These are phyloP conservation scores for Cataglyphis altisquamis DNA, from an alignment of 2,888 invertebrate species.

Conservation along the genomic window DNA sequence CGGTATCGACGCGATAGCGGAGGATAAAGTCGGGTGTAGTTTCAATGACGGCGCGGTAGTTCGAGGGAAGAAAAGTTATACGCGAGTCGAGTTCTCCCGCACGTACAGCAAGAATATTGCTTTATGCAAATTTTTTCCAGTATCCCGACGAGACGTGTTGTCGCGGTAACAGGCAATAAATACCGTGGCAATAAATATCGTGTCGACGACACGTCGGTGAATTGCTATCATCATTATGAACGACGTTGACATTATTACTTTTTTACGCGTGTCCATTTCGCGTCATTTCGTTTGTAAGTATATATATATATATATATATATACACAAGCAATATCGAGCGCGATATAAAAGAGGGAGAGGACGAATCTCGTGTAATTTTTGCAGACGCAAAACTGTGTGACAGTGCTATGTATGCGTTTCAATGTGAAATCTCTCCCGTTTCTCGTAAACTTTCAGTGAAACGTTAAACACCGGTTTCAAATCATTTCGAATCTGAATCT, in stretches of 20 bases:
- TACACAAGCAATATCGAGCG: background rate
- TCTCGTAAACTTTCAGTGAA: slow-evolving; percentile 36
- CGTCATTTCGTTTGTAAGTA: background rate
- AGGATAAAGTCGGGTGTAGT: slow-evolving; percentile 17
- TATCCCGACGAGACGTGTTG: background rate
- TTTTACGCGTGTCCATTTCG: background rate
- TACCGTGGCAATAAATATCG: slow-evolving; percentile 1
- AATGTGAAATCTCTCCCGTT: slow-evolving; percentile 35
- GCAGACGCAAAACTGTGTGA: slow-evolving; percentile 8
- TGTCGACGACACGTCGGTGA: background rate
- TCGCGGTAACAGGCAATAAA: background rate
- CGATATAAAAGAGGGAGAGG: background rate
- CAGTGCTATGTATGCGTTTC: slow-evolving; percentile 23
- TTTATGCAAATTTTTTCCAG: slow-evolving; percentile 35
- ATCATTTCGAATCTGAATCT: slow-evolving; percentile 24
- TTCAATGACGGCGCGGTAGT: slow-evolving; percentile 21
- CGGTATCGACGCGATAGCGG: slow-evolving; percentile 20
- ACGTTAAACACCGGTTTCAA: slow-evolving; percentile 24
- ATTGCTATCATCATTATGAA: slow-evolving; percentile 18
- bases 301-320: background rate
- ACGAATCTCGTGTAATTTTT: slow-evolving; percentile 13
- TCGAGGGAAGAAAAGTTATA: slow-evolving; percentile 2
- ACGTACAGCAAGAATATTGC: slow-evolving; percentile 46
- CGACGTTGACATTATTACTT: background rate
- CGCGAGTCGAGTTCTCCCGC: slow-evolving; percentile 18